Conservation (phyloP, 2,797 vertebrate species). For the Vultur gryphus region DNA sequence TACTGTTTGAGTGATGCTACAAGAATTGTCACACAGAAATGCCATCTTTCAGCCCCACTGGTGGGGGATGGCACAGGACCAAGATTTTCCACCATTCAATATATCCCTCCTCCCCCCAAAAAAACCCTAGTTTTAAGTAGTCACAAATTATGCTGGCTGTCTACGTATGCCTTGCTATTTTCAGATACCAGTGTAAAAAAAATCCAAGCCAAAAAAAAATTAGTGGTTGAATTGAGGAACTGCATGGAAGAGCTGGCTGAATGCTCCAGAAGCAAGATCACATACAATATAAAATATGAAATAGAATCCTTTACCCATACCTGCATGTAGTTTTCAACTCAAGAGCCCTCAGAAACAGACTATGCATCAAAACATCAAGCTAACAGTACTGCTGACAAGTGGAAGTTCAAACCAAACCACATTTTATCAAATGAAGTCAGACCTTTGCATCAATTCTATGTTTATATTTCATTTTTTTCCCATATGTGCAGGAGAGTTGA, state of each 20-base stretch:
- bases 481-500: not conserved
- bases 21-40: not conserved
- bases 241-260: not conserved
- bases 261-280: not conserved
- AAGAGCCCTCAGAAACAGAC: not conserved
- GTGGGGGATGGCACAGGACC: not conserved
- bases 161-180: not conserved
- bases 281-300: not conserved
- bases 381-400: not conserved
- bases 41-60: not conserved
- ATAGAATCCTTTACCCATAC: not conserved
- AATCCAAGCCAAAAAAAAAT: not conserved
- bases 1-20: not conserved
- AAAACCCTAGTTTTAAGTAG: not conserved
- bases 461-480: not conserved
- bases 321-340: not conserved
- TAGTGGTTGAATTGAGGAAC: not conserved
- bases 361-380: not conserved
- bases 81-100: not conserved
- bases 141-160: not conserved
- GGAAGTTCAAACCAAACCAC: not conserved
- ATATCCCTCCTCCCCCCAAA: not conserved
- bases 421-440: not conserved
- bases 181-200: not conserved
- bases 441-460: not conserved